A percentile compares a stretch with the other conserved stretches of the same genome.
Evolutionary conservation across 2,113 vertebrate species (phyloP).

Genomic region (Scartelaos histophorus): DNA sequence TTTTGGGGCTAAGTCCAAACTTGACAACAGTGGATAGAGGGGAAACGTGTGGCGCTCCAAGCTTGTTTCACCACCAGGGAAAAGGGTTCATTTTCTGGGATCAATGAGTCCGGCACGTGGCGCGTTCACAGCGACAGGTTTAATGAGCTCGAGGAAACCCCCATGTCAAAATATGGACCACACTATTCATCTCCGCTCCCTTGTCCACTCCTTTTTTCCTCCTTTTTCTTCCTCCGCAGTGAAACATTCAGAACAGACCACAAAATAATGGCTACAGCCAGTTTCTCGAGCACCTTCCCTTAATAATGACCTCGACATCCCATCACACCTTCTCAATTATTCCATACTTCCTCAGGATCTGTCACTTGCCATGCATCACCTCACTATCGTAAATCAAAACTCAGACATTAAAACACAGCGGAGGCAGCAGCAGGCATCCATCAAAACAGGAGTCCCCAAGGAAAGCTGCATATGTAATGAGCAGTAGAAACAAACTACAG

Average conservation of each 20-base stretch:
- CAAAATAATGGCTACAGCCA: slow-evolving; percentile 48
- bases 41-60: not conserved
- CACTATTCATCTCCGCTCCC: slow-evolving; percentile 18
- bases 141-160: slow-evolving; percentile 41
- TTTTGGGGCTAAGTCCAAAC: not conserved
- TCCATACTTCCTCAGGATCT: slow-evolving; percentile 13
- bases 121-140: slow-evolving; percentile 33
- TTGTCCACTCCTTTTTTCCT: not conserved
- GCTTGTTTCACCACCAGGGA: not conserved
- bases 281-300: slow-evolving; percentile 28
- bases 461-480: slow-evolving; percentile 43
- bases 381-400: slow-evolving; percentile 37
- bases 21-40: not conserved
- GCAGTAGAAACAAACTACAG: slow-evolving; percentile 32
- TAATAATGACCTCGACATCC: slow-evolving; percentile 38
- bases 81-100: slow-evolving; percentile 8
- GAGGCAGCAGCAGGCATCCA: slow-evolving; percentile 37
- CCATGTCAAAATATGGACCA: slow-evolving; percentile 15
- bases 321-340: not conserved
- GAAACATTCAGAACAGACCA: slow-evolving; percentile 25
- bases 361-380: slow-evolving; percentile 31
- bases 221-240: slow-evolving; percentile 22
- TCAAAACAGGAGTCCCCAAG: slow-evolving; percentile 36
- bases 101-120: slow-evolving; percentile 41
- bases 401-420: slow-evolving; percentile 40